Base-by-base conservation (phyloP, 1,140 invertebrate genomes). In the Heterodera carotae region DNA sequence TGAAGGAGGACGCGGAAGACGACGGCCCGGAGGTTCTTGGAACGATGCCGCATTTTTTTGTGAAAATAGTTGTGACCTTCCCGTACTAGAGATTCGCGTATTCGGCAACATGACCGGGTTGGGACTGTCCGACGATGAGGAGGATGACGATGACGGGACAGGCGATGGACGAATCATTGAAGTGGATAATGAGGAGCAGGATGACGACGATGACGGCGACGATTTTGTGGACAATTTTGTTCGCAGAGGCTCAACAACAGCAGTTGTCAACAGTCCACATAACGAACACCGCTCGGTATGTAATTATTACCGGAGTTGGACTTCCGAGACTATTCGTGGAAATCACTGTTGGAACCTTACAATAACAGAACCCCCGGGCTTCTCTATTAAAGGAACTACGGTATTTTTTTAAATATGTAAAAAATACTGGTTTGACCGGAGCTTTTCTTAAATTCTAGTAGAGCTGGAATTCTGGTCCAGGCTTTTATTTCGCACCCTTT, bases 61-160 rank as follows among this genome's bases (percentile, higher is more conserved):
- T 56, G 72, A 75, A 66, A n/a, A 31, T 48, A 1, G 3, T 34
- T 78, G 67, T 25, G 0, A 22, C 12, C 22, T 56, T n/a, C 12
- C 48, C 5, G 12, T 1, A 2, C 1, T 53, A 81, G 80, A 71
- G 27, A 71, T 82, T 12, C 78, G 75, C 62, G 80, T 83, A 6
- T 84, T 76, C 59, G 82, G 82, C 34, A 83, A 84, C 43, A 83
- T 83, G 83, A 75, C 69, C 31, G 82, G 82, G 8, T 75, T 76
- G 10, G 82, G 80, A 25, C 31, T 84, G 27, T 82, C 83, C 25
- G 82, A 83, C 27, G 83, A 83, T 66, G 80, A 82, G 4, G 79
- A 82, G 7, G 81, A 84, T 15, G 82, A 81, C 12, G 78, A 84
- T 5, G 76, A 76, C 5, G 67, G 53, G 27, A 48, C 60, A 34